These are phyloP conservation scores for Montipora capricornis DNA, from an alignment of 64 coral and sea anemone genomes.

Conservation along the genomic window DNA sequence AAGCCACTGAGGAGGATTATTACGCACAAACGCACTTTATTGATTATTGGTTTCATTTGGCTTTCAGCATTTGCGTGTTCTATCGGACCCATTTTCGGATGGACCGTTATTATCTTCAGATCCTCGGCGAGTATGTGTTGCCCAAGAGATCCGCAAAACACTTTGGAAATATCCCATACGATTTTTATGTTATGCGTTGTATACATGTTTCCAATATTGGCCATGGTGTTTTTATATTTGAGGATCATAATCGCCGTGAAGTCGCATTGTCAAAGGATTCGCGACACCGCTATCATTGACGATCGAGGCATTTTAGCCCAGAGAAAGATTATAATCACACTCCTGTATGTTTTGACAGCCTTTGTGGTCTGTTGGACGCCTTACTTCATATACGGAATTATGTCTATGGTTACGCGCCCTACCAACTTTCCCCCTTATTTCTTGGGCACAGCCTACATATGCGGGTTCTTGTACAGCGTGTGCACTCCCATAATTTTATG, in stretches of 20 bases:
- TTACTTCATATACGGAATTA: slow-evolving; percentile 56
- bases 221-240: slow-evolving; percentile 52
- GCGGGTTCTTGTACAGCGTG: slow-evolving; percentile 67
- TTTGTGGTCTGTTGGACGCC: slow-evolving; percentile 85
- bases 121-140: slow-evolving; percentile 43
- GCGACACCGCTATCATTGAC: slow-evolving; percentile 84
- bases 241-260: slow-evolving; percentile 54
- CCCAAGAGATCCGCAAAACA: slow-evolving; percentile 24
- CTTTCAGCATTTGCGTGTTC: slow-evolving; percentile 47
- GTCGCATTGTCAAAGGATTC: slow-evolving; percentile 64
- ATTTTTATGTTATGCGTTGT: slow-evolving; percentile 39
- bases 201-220: slow-evolving; percentile 63
- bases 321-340: slow-evolving; percentile 71
- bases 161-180: slow-evolving; percentile 25
- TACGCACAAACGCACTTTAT: slow-evolving; percentile 55
- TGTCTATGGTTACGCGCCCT: slow-evolving; percentile 19
- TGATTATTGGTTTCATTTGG: slow-evolving; percentile 69
- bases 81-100: slow-evolving; percentile 79
- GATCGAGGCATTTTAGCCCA: slow-evolving; percentile 82
- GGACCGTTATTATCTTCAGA: slow-evolving; percentile 62
- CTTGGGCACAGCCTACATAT: slow-evolving; percentile 66
- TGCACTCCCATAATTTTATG: slow-evolving; percentile 78
- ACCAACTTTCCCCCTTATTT: slow-evolving; percentile 22
- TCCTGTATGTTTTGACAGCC: slow-evolving; percentile 63
- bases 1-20: slow-evolving; percentile 77